Evolutionary conservation across 1,140 invertebrate genomes (phyloP).

Genomic region (Oryctes rhinoceros): DNA sequence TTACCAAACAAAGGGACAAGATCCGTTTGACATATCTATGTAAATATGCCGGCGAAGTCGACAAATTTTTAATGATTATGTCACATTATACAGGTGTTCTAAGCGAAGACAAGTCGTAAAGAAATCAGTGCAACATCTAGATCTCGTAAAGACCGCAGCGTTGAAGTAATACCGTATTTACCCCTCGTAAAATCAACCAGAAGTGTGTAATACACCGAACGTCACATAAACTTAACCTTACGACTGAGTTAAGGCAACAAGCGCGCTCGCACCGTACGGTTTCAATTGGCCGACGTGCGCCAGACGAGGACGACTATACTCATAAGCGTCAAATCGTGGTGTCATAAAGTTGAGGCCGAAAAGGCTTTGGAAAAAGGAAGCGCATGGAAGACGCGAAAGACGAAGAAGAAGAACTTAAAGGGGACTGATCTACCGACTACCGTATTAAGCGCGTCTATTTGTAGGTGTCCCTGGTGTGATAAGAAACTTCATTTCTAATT

Average conservation of each 20-base stretch:
- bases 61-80: conserved; percentile 39
- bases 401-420: conserved; percentile 51
- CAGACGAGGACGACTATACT: conserved; percentile 51
- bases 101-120: conserved; percentile 27
- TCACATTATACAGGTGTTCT: conserved; percentile 31
- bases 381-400: not conserved
- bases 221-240: conserved; percentile 58
- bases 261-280: conserved; percentile 1
- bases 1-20: not conserved
- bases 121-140: conserved; percentile 52
- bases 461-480: conserved; percentile 48
- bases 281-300: conserved; percentile 37
- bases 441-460: conserved; percentile 39
- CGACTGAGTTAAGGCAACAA: conserved; percentile 44
- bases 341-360: conserved; percentile 56
- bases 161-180: conserved; percentile 57
- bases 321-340: conserved; percentile 58
- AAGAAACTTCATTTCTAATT: conserved; percentile 50
- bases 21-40: not conserved
- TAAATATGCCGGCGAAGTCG: not conserved
- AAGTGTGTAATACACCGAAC: conserved; percentile 59
- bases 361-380: conserved; percentile 42
- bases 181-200: conserved; percentile 59
- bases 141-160: conserved; percentile 54
- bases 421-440: conserved; percentile 47